Evolutionary conservation across 2,888 invertebrate species (phyloP).

Genomic region (Malthinus flaveolus): DNA sequence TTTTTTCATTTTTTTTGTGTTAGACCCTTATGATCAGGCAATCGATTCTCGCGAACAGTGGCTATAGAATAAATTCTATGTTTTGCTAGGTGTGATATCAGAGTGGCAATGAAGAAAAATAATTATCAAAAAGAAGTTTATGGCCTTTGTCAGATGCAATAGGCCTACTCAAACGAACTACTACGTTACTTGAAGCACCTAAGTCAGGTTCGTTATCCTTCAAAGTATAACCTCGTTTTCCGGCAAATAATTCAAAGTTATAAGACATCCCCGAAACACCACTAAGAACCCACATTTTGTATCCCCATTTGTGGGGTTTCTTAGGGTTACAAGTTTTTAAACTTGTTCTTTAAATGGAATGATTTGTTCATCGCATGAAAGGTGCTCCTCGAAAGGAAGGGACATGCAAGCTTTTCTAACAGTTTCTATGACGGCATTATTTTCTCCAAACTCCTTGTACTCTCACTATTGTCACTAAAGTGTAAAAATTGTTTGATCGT

Average conservation of each 20-base stretch:
- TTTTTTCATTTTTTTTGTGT: too few relatives aligned
- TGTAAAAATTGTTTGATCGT: slow-evolving; percentile 11
- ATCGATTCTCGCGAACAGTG: too few relatives aligned
- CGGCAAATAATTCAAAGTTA: slow-evolving; percentile 15
- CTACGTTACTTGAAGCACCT: slow-evolving; percentile 36
- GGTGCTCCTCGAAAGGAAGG: slow-evolving; percentile 7
- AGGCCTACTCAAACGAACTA: slow-evolving; percentile 31
- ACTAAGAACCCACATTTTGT: slow-evolving; percentile 24
- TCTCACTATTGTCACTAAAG: slow-evolving; percentile 7
- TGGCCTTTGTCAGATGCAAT: slow-evolving; percentile 33
- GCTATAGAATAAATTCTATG: slow-evolving; percentile 21
- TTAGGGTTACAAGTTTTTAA: slow-evolving; percentile 19
- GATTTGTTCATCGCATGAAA: slow-evolving; percentile 18
- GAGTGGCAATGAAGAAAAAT: slow-evolving; percentile 30
- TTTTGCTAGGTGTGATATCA: slow-evolving; percentile 16
- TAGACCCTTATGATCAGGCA: too few relatives aligned
- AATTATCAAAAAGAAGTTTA: slow-evolving; percentile 38
- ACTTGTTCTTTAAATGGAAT: slow-evolving; percentile 10
- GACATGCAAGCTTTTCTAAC: slow-evolving; percentile 1
- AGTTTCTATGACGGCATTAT: slow-evolving; percentile 6
- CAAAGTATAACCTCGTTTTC: slow-evolving; percentile 6
- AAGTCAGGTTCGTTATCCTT: slow-evolving; percentile 29
- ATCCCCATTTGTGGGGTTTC: slow-evolving; percentile 27
- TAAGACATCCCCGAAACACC: slow-evolving; percentile 18
- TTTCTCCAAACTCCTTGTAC: slow-evolving; percentile 7